These are phyloP conservation scores for Amorpha juglandis DNA, from an alignment of 2,888 invertebrate genomes.

Conservation along the genomic window DNA sequence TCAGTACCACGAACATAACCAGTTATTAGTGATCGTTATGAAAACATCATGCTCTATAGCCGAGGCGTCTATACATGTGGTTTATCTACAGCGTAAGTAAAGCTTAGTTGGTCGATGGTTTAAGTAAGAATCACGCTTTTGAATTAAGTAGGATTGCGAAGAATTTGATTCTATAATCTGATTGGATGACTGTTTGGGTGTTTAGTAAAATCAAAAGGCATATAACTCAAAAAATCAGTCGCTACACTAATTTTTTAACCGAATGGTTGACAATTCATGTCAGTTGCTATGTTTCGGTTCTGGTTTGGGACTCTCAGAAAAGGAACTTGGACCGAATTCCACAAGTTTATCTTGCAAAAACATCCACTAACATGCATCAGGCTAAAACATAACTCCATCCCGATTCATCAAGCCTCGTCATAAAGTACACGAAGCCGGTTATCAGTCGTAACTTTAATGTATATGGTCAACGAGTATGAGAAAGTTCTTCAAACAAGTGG, in stretches of 20 bases:
- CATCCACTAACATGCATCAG: background rate
- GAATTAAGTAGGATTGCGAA: background rate
- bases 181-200: no score
- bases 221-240: no score
- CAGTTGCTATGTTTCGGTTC: no score
- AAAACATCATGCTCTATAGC: background rate
- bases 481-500: constrained; percentile 14
- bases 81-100: background rate
- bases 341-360: background rate
- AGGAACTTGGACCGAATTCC: no score
- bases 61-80: background rate
- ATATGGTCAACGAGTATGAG: constrained; percentile 12
- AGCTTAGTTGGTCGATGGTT: background rate
- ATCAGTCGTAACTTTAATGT: background rate
- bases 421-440: background rate
- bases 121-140: background rate
- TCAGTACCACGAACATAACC: background rate
- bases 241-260: no score
- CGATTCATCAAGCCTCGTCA: background rate
- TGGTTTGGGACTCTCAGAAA: no score
- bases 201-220: no score
- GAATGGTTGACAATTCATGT: no score
- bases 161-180: background rate
- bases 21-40: background rate
- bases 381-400: background rate